Base-by-base conservation (phyloP, 2,113 vertebrate genomes). In the Lichenostomus cassidix region DNA sequence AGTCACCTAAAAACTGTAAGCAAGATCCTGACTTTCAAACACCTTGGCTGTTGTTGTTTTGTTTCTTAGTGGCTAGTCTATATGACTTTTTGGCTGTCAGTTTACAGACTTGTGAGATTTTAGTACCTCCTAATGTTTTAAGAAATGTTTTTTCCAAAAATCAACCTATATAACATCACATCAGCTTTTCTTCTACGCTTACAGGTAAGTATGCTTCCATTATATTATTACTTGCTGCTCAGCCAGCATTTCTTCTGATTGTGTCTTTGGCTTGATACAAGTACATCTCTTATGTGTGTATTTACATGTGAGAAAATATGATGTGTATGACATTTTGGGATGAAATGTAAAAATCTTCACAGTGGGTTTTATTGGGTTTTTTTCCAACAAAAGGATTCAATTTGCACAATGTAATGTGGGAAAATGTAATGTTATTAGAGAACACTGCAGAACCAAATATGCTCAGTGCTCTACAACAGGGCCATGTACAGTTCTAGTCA, bases 381-480 rank as follows among this genome's bases (percentile, higher is more conserved):
- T 4, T 29, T 47, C 39, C 53, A 42, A 53, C 8, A 20, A 77
- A 55, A 10, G 8, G 6, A 12, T 49, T 94, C 10, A 24, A 15
- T 27, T 49, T 60, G 5, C 31, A 53, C 3, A 0, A 8, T 5
- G 11, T 64, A 0, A 8, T 5, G 11, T 64, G 33, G 14, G 52
- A 64, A 91, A 68, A 83, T 41, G 2, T 63, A 79, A 52, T 33
- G 6, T 14, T 87, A 29, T 67, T 88, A 49, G 41, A 87, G 12
- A 90, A 64, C 29, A 79, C 23, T 62, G 87, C 22, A 63, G 53
- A 82, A 55, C 21, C 7, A 70, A 85, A 81, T 56, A 20, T 0
- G 1, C 10, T 60, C n/a, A 63, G 9, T 31, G 12, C 31, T 76
- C 41, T 46, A 78, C 24, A 73, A 27, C 10, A 41, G 50, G 10